These are phyloP conservation scores for Gambelia wislizenii DNA, from an alignment of 2,797 vertebrate genomes.

Conservation along the genomic window DNA sequence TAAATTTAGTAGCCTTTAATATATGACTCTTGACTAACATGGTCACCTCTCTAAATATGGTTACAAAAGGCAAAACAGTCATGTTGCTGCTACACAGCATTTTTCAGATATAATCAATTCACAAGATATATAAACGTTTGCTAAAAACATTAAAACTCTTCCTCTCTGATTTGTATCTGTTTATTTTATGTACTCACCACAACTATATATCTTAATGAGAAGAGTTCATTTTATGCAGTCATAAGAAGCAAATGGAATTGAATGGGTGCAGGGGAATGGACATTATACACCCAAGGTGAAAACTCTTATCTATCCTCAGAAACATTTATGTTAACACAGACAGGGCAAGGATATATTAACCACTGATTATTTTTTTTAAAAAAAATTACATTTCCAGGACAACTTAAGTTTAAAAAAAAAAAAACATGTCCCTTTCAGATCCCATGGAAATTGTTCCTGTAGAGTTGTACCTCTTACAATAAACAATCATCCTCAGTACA, in stretches of 20 bases:
- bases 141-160: not conserved
- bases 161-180: not conserved
- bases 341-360: not conserved
- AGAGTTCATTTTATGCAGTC: not conserved
- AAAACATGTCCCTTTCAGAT: not conserved
- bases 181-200: not conserved
- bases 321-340: not conserved
- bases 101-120: not conserved
- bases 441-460: not conserved
- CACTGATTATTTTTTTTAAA: not conserved
- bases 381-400: not conserved
- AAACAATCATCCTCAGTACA: not conserved
- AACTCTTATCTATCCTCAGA: not conserved
- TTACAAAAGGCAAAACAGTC: not conserved
- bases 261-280: not conserved
- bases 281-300: not conserved
- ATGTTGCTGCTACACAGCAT: not conserved
- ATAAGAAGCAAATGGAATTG: not conserved
- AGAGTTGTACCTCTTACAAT: not conserved
- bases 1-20: too few species aligned
- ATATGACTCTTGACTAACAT: too few species aligned
- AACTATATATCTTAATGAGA: not conserved
- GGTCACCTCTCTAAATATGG: too few species aligned
- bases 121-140: not conserved
- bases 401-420: not conserved